phyloP scores from a whole-genome alignment of 1,140 invertebrate genomes.

The Leptoteleia sp. region DNA sequence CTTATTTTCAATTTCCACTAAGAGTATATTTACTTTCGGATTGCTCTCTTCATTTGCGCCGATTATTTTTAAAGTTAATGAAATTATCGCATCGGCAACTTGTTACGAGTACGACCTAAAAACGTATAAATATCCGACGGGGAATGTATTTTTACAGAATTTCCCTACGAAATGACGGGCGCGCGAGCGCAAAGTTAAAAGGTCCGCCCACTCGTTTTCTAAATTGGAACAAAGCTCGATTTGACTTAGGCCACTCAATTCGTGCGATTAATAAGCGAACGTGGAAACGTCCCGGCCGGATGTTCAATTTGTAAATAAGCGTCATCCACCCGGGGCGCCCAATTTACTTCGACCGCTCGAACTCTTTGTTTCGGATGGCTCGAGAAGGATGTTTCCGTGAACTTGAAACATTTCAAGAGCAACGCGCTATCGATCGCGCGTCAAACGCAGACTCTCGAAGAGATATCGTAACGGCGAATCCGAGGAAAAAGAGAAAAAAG shows the following conservation, averaged over 20 bases:
- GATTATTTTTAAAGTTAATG: too few relatives aligned
- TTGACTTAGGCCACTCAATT: constrained; percentile 3
- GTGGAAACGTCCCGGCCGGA: too few relatives aligned
- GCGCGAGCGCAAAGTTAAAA: constrained; percentile 15
- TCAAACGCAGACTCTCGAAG: not conserved
- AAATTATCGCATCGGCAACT: not conserved
- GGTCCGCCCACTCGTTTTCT: constrained; percentile 23
- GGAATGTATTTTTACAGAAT: constrained; percentile 33
- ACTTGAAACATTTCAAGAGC: constrained; percentile 57
- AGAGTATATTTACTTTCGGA: too few relatives aligned
- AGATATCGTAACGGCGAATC: not conserved
- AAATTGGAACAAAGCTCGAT: constrained; percentile 30
- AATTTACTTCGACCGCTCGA: not conserved
- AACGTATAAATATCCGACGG: constrained; percentile 13
- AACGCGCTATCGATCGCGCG: constrained; percentile 30
- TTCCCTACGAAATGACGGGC: not conserved
- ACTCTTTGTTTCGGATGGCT: constrained; percentile 2
- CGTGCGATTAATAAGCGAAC: constrained; percentile 9
- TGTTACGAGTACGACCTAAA: constrained; percentile 10
- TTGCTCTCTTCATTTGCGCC: too few relatives aligned
- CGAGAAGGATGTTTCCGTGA: constrained; percentile 22
- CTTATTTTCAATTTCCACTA: too few relatives aligned
- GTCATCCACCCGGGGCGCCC: not conserved
- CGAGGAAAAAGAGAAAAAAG: constrained; percentile 5
- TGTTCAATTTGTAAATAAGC: too few relatives aligned